Percentiles rank a stretch among this genome's conserved stretches.
phyloP scores from a whole-genome alignment of 37 sponge, comb jelly and placozoan species.

The Crambe crambe region DNA sequence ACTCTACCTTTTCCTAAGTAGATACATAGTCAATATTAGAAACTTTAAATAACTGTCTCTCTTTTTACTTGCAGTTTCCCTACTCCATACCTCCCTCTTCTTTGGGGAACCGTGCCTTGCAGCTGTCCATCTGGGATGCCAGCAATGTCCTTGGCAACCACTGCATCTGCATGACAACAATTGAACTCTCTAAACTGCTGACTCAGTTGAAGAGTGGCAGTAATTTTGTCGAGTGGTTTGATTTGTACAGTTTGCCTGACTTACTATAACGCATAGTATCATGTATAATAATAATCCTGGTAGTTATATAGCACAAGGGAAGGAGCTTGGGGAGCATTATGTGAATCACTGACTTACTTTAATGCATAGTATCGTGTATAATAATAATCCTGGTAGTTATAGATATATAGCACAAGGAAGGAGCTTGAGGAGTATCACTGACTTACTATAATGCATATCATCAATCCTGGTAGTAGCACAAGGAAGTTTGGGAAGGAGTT shows the following conservation, averaged over 20 bases:
- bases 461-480: too few species aligned
- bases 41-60: too few species aligned
- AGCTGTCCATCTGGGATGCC: constrained; percentile 73
- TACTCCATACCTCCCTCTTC: constrained; percentile 22
- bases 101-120: constrained; percentile 25
- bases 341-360: not conserved
- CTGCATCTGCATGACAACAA: constrained; percentile 47
- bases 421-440: too few species aligned
- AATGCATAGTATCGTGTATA: not conserved
- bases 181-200: constrained; percentile 43
- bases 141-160: constrained; percentile 59
- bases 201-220: not conserved
- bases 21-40: too few species aligned
- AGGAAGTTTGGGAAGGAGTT: too few species aligned
- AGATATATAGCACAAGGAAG: too few species aligned
- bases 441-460: not conserved
- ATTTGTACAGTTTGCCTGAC: constrained; percentile 3
- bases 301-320: too few species aligned
- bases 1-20: too few species aligned
- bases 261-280: not conserved
- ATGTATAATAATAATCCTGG: too few species aligned
- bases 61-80: constrained; percentile 27
- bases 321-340: too few species aligned
- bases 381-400: too few species aligned
- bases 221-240: constrained; percentile 10